Base-by-base conservation (phyloP, 2,888 invertebrate genomes). In the Drosophila paracracens region DNA sequence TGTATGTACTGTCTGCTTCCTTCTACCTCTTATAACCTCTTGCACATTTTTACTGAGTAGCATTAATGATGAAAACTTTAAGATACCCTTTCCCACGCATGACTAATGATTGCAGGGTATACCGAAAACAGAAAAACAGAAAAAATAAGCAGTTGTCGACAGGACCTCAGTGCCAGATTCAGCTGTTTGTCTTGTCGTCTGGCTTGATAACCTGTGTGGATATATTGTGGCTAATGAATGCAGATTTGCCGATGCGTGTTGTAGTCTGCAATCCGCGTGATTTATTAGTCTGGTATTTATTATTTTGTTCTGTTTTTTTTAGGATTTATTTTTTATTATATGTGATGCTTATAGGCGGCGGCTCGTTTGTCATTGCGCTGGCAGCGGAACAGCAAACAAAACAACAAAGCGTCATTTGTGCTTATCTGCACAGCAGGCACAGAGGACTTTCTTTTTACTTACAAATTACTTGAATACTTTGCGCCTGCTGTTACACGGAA, bases 401-500 rank as follows among this genome's bases (percentile, higher is more conserved):
- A 76, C 68, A 70, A 57, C 66, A 60, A 73, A 58, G 61, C 72
- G 58, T 59, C 61, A 76, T 78, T 83, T 74, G 71, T 54, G 85
- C 85, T 89, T 83, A 88, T 88, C 89, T 80, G 70, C 88, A 63
- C 83, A 80, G 82, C 86, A 74, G 86, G 83, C 79, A n/a, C 11
- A 31, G 29, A 38, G 56, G 13, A 58, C 21, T 46, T 53, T 48
- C 76, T 79, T 69, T 79, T 69, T 73, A 68, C 75, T 76, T 84
- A 87, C 89, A 87, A 87, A 87, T 87, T 85, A 88, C 88, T 87
- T 87, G 81, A 87, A 87, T 83, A 87, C 85, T 83, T 82, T 83
- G 78, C 80, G 88, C 83, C 81, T 76, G 81, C 81, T 87, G 89
- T 75, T 81, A 64, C 81, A 72, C 70, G 78, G 75, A 79, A 79